A percentile compares a stretch with the other conserved stretches of the same genome.
phyloP scores from a whole-genome alignment of 2,888 invertebrate species.

The Plagiodera versicolora region DNA sequence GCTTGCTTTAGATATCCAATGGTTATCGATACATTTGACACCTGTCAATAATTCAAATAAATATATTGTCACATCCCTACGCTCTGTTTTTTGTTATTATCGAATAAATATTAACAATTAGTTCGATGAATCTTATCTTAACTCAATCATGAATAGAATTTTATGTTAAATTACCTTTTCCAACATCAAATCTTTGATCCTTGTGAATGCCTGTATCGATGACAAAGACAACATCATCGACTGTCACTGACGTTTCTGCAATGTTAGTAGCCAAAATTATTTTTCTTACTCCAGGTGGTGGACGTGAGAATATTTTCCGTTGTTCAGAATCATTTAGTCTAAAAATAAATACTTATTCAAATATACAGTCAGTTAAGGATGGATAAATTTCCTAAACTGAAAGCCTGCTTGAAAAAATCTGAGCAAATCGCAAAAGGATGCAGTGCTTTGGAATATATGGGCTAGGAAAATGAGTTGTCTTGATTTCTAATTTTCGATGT shows the following conservation, averaged over 20 bases:
- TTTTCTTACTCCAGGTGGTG: slow-evolving; percentile 61
- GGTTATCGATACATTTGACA: slow-evolving; percentile 58
- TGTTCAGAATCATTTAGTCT: slow-evolving; percentile 64
- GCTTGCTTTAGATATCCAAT: slow-evolving; percentile 66
- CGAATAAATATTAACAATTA: no score
- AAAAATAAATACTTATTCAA: neutral
- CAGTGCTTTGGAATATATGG: no score
- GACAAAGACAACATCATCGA: slow-evolving; percentile 70
- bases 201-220: slow-evolving; percentile 67
- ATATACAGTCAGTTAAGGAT: no score
- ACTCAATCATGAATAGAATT: no score
- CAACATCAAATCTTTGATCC: slow-evolving; percentile 59
- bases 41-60: slow-evolving; percentile 44
- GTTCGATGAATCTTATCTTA: neutral
- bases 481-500: no score
- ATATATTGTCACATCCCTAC: no score
- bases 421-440: no score
- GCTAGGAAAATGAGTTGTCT: no score
- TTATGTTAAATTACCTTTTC: slow-evolving; percentile 49
- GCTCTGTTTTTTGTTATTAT: no score
- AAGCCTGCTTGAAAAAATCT: no score
- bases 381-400: no score
- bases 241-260: slow-evolving; percentile 73
- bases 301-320: slow-evolving; percentile 59
- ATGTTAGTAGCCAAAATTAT: slow-evolving; percentile 73